Evolutionary conservation across 1,140 invertebrate species (phyloP).

Genomic region (Cotesia glomerata): DNA sequence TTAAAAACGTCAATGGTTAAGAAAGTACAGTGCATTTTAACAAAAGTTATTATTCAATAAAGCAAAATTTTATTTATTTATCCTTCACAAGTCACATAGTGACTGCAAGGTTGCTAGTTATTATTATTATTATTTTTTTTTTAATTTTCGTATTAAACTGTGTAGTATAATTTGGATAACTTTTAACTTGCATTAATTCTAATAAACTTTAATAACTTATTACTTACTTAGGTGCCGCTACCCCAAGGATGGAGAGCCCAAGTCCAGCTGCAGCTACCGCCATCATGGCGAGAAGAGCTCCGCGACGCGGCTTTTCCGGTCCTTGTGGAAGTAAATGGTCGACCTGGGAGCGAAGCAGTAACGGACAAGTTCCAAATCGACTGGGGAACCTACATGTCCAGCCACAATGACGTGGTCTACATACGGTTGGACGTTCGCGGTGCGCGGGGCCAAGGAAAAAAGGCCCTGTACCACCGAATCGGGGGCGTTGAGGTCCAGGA

Average conservation of each 20-base stretch:
- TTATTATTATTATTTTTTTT: too few species aligned
- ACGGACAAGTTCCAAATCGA: slow-evolving; percentile 85
- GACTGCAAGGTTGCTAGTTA: too few species aligned
- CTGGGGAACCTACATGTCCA: slow-evolving; percentile 93
- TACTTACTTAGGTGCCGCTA: slow-evolving; percentile 66
- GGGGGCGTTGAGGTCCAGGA: slow-evolving; percentile 88
- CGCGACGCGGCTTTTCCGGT: slow-evolving; percentile 84
- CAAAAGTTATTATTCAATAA: too few species aligned
- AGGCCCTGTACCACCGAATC: slow-evolving; percentile 77
- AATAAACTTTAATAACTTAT: background rate
- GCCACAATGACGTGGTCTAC: slow-evolving; percentile 88
- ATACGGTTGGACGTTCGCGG: slow-evolving; percentile 88
- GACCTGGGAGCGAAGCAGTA: slow-evolving; percentile 86
- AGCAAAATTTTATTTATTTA: too few species aligned
- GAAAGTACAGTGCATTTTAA: too few species aligned
- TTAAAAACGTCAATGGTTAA: too few species aligned
- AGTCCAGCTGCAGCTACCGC: slow-evolving; percentile 80
- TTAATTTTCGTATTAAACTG: too few species aligned
- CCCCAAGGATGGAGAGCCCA: slow-evolving; percentile 79
- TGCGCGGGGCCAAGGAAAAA: slow-evolving; percentile 80
- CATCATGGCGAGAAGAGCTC: slow-evolving; percentile 82
- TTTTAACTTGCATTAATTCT: too few species aligned
- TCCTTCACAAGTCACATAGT: too few species aligned
- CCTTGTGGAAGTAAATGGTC: slow-evolving; percentile 86
- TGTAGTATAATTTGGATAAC: too few species aligned